phyloP scores from a whole-genome alignment of 2,113 vertebrate genomes.

The Ibidorhyncha struthersii region DNA sequence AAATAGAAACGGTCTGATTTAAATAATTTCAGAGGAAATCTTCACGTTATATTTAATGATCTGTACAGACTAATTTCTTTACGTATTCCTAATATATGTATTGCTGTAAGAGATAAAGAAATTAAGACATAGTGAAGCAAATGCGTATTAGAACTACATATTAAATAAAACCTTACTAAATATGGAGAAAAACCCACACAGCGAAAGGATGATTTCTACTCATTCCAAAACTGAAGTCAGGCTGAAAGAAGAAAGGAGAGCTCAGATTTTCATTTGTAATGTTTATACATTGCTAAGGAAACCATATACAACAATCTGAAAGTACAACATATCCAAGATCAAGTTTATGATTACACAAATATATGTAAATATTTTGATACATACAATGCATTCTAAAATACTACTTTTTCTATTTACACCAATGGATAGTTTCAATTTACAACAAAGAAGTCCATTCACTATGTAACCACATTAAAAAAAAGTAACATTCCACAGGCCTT shows the following conservation, averaged over 20 bases:
- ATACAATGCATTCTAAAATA: neutral
- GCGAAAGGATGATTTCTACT: neutral
- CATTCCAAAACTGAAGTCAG: neutral
- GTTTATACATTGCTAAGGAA: constrained; percentile 41
- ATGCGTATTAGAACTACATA: neutral
- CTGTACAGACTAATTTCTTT: neutral
- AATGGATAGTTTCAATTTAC: neutral
- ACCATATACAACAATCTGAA: neutral
- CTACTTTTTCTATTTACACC: neutral
- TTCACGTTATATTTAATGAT: neutral
- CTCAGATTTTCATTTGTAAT: neutral
- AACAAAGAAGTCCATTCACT: neutral
- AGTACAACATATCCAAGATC: neutral
- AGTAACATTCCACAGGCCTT: neutral
- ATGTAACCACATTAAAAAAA: neutral
- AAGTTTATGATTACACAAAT: neutral
- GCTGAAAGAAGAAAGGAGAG: neutral
- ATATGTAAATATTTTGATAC: neutral
- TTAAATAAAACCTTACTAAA: neutral
- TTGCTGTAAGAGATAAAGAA: neutral
- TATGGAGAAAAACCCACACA: neutral
- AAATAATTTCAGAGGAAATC: neutral
- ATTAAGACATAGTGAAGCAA: neutral
- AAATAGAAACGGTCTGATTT: neutral
- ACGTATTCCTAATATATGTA: neutral